Conservation (phyloP, 2,797 vertebrate species). For the Peromyscus aztecus region DNA sequence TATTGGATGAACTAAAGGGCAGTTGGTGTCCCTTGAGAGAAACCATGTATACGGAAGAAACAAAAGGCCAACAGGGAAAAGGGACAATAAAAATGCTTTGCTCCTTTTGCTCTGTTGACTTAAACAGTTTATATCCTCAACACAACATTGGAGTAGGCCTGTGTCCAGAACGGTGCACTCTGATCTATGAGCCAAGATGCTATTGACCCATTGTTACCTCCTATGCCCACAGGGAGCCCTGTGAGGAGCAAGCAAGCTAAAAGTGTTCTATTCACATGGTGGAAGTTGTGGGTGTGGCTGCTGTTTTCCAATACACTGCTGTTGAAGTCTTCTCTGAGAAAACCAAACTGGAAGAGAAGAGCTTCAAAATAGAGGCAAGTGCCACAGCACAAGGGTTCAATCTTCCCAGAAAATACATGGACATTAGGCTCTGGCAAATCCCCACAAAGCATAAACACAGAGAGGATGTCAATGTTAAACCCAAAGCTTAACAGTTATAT, state of each 20-base stretch:
- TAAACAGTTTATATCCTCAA: neutral
- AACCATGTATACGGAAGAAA: neutral
- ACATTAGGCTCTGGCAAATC: neutral
- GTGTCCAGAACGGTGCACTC: fast-evolving
- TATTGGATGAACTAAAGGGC: constrained; percentile 5
- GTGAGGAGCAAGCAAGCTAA: neutral
- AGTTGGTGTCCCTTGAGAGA: constrained; percentile 48
- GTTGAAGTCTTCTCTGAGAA: neutral
- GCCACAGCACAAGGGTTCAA: neutral
- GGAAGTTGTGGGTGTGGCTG: neutral
- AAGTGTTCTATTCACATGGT: neutral
- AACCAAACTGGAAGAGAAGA: neutral
- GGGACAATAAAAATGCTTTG: constrained; percentile 1
- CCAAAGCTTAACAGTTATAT: too few species aligned
- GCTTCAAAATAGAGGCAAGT: neutral
- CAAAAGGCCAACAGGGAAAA: neutral
- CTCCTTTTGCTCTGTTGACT: constrained; percentile 19
- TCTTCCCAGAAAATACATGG: neutral
- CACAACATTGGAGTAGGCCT: neutral
- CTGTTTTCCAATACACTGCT: constrained; percentile 6
- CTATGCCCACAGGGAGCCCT: fast-evolving
- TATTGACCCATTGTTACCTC: too few species aligned
- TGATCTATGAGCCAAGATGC: fast-evolving
- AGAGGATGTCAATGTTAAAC: neutral
- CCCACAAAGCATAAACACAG: neutral